Evolutionary conservation across 2,888 invertebrate genomes (phyloP), one percentile per base, ranked within the genome.

Genomic region (Nineta flava): DNA sequence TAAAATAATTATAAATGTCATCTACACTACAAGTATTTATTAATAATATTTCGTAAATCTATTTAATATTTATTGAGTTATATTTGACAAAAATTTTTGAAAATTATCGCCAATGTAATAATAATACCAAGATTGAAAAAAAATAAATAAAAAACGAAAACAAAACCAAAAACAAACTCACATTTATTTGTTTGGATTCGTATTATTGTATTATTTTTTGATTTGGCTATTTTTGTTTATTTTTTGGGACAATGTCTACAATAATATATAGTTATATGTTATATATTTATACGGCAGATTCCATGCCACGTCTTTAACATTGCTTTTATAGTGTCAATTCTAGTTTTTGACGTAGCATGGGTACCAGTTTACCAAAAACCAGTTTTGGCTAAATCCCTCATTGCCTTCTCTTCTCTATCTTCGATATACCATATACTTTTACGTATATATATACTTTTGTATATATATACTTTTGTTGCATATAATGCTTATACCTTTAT

Each of bases 311-410:
- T 38, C 38, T 38, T 38, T 38, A 38, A 15, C 38, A 38, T 38
- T 38, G 26, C 44, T 26, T 58, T 59, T 58, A 58, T 60, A 59
- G 62, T 65, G 65, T 65, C 65, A 64, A 65, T 63, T 65, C 62
- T 61, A 62, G 65, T 65, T 65, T 65, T 44, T 44, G 44, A 44
- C 44, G 19, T 44, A 44, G 44, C 38, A 38, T 38, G 38, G 38
- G 38, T 38, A 38, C 38, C 38, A 38, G 38, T 38, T 38, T 38
- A 38, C 38, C 38, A 38, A 38, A 38, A 38, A 38, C 38, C 38
- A 12, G 38, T 38, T 38, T 38, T 38, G 15, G 38, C 38, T 38
- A 38, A 38, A 38, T 38, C 38, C 32, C n/a, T 15, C 38, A 38
- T 13, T 38, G 38, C 15, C 15, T 38, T 38, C 38, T 38, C n/a